These are phyloP conservation scores for Scaptomyza flava DNA, from an alignment of 2,888 invertebrate genomes.

Conservation along the genomic window DNA sequence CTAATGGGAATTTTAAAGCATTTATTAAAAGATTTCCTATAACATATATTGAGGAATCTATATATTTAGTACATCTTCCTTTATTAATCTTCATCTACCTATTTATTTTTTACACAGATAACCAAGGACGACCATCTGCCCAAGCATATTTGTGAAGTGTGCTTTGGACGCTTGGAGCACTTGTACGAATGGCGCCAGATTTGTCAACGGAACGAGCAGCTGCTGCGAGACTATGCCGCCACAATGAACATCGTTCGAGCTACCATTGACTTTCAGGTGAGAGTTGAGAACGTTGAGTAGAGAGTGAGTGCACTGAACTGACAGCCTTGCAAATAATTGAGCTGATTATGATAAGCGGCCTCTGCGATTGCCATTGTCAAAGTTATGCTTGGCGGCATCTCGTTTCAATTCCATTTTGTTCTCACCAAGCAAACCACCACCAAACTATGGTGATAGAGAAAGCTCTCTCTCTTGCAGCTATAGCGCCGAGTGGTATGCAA, in stretches of 20 bases:
- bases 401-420: slow-evolving; percentile 61
- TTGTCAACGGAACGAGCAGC: slow-evolving; percentile 88
- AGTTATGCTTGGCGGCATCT: slow-evolving; percentile 38
- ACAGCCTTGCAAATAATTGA: slow-evolving; percentile 1
- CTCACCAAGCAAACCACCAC: slow-evolving; percentile 58
- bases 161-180: slow-evolving; percentile 88
- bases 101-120: slow-evolving; percentile 85
- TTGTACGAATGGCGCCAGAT: slow-evolving; percentile 89
- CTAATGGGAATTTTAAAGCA: too few species aligned
- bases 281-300: neutral
- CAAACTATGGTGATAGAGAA: slow-evolving; percentile 4
- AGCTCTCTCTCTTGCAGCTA: slow-evolving; percentile 24
- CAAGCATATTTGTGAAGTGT: slow-evolving; percentile 89
- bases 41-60: neutral
- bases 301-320: slow-evolving; percentile 31
- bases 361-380: slow-evolving; percentile 55
- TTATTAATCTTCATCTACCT: neutral
- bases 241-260: slow-evolving; percentile 89
- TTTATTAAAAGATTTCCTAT: too few species aligned
- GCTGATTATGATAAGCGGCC: slow-evolving; percentile 49
- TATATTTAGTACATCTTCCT: neutral
- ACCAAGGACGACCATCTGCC: slow-evolving; percentile 90
- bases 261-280: slow-evolving; percentile 88
- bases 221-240: slow-evolving; percentile 88
- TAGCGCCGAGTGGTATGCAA: slow-evolving; percentile 68